Evolutionary conservation across 2,888 invertebrate species (phyloP), one percentile per base, ranked within the genome.

Genomic region (Himalopsyche japonica): DNA sequence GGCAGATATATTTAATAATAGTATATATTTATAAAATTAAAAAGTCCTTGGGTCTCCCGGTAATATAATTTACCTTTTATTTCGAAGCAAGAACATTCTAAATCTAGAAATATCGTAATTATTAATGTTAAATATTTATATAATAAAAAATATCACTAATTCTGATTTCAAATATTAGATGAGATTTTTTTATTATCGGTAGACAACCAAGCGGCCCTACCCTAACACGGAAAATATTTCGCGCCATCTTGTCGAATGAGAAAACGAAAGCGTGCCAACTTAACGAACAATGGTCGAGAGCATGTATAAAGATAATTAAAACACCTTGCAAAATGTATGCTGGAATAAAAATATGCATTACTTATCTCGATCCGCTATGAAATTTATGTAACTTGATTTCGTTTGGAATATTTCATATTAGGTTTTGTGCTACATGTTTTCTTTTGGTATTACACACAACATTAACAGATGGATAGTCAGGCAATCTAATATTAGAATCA

Each of bases 291-390:
- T 70, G 70, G 70, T 27, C 70, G 70, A 70, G 70, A 70, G 70
- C 70, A 70, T 70, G 70, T 70, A 70, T 70, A 70, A 70, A 70
- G 70, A 70, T 70, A 70, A 70, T 70, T 70, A 70, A 70, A 70
- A 70, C 70, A 27, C 70, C 70, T 70, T 70, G 70, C 12, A 15
- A 70, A 70, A 70, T 27, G 70, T 70, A 30, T 27, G 27, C 70
- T 70, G 27, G 27, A 30, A 70, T 70, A 70, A 70, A 70, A 70
- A 70, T 70, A 70, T 70, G 70, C 70, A 70, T 70, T 70, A 70
- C 70, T 70, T 70, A 70, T 70, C 70, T 70, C 70, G 70, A 70
- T 27, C 70, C 70, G 12, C 30, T 70, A 70, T 12, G 27, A 70
- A 70, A 70, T 70, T 70, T 70, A 70, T 70, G 70, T 70, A 70